These are phyloP conservation scores for Eueides isabella DNA, from an alignment of 1,140 invertebrate species.

Conservation along the genomic window DNA sequence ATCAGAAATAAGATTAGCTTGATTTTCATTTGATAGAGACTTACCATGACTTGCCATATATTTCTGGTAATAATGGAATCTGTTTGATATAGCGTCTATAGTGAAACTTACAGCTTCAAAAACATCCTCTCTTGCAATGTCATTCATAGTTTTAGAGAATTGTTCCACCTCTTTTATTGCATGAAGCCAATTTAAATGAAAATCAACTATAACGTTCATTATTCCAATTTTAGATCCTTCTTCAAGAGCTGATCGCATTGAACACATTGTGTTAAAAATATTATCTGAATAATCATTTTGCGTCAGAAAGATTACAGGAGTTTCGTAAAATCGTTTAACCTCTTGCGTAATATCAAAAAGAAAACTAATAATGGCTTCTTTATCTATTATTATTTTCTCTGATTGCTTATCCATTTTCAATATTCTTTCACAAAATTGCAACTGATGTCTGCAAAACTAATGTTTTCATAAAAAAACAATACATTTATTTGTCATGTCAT, in stretches of 20 bases:
- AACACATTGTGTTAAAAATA: constrained; percentile 66
- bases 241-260: constrained; percentile 53
- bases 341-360: constrained; percentile 68
- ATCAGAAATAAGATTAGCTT: constrained; percentile 58
- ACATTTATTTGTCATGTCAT: neutral
- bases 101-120: constrained; percentile 64
- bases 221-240: constrained; percentile 52
- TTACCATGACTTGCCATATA: constrained; percentile 60
- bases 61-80: constrained; percentile 63
- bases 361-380: constrained; percentile 51
- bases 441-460: neutral
- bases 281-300: constrained; percentile 66
- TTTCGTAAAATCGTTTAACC: constrained; percentile 72
- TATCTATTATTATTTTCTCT: constrained; percentile 38
- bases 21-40: constrained; percentile 51
- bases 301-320: constrained; percentile 66
- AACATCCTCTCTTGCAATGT: constrained; percentile 57
- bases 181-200: constrained; percentile 70
- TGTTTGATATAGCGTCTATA: constrained; percentile 57
- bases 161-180: constrained; percentile 66
- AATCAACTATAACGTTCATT: constrained; percentile 65
- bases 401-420: constrained; percentile 37
- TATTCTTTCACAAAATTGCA: neutral
- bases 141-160: constrained; percentile 54
- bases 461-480: too few species aligned